Base-by-base conservation (phyloP, 1,140 invertebrate species). In the Druon quercuslanigerum region DNA sequence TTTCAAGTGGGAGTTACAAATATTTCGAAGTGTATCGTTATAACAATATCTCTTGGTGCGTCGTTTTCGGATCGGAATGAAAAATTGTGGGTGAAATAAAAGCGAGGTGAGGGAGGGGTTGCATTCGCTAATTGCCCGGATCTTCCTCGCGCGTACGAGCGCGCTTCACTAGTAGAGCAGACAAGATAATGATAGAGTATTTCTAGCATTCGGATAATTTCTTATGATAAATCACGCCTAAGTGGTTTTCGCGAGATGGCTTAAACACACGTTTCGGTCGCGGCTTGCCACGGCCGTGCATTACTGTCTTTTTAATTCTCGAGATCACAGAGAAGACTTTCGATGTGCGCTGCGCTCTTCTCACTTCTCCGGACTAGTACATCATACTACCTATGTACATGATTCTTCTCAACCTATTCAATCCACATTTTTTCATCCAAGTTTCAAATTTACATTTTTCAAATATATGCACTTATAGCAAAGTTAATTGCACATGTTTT, bases 121-220 rank as follows among this genome's bases (percentile, higher is more conserved):
- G 60, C 40, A 66, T 66, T 66, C 60, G 33, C 40, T 66, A 66
- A 66, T 66, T 77, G 75, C 73, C 57, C 78, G 78, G 80, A 74
- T 77, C 56, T 79, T 78, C 80, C 74, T 82, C 79, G 79, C 77
- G 81, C 82, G 75, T 57, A 77, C 75, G 75, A 51, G 76, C 77
- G 74, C 79, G 82, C 73, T 79, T 76, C 79, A 78, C 82, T 78
- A 82, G 79, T 71, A 78, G 78, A 83, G 79, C 77, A 77, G 84
- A 85, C 83, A 86, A 83, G 85, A 89, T 91, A 90, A 91, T 91
- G 84, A 91, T 88, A 90, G 85, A 82, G 87, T 90, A 87, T 89
- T 90, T 90, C 88, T 91, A 89, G 89, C 90, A 90, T 91, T 91
- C 88, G 83, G 88, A 91, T 90, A 90, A 91, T 90, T 89, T 88